Conservation (phyloP, 2,888 invertebrate genomes). For the Agrypnus murinus region DNA sequence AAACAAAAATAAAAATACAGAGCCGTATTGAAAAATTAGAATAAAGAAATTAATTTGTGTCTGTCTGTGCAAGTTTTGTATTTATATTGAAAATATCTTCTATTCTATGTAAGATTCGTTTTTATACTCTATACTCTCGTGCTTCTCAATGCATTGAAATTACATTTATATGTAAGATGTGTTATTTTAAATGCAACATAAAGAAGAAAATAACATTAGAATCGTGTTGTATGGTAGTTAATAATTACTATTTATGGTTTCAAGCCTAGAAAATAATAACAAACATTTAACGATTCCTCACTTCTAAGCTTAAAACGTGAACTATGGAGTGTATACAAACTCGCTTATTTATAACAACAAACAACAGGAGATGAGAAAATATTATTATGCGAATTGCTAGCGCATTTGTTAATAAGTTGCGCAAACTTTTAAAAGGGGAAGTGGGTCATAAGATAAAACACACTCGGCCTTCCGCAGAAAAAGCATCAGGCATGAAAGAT, state of each 20-base stretch:
- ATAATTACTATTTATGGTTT: conserved; percentile 19
- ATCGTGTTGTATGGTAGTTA: not conserved
- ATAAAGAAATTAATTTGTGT: too few relatives aligned
- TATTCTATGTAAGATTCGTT: too few relatives aligned
- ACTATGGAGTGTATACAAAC: not conserved
- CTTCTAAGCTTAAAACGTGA: conserved; percentile 21
- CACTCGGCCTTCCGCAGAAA: conserved; percentile 41
- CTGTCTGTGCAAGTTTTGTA: too few relatives aligned
- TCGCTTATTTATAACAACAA: too few relatives aligned
- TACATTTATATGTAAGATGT: too few relatives aligned
- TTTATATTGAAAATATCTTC: too few relatives aligned
- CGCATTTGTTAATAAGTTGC: conserved; percentile 37
- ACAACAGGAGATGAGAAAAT: conserved; percentile 20
- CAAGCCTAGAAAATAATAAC: conserved; percentile 24
- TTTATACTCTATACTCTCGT: too few relatives aligned
- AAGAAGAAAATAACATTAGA: not conserved
- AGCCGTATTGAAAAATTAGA: too few relatives aligned
- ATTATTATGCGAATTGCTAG: conserved; percentile 28
- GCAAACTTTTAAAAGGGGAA: conserved; percentile 32
- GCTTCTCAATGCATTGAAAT: too few relatives aligned
- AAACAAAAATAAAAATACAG: too few relatives aligned
- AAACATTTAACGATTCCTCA: conserved; percentile 37
- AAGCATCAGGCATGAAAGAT: conserved; percentile 41
- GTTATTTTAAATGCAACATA: too few relatives aligned
- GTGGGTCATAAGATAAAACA: conserved; percentile 47